Conservation (phyloP, 2,888 invertebrate genomes). For the Ecliptopera silaceata region DNA sequence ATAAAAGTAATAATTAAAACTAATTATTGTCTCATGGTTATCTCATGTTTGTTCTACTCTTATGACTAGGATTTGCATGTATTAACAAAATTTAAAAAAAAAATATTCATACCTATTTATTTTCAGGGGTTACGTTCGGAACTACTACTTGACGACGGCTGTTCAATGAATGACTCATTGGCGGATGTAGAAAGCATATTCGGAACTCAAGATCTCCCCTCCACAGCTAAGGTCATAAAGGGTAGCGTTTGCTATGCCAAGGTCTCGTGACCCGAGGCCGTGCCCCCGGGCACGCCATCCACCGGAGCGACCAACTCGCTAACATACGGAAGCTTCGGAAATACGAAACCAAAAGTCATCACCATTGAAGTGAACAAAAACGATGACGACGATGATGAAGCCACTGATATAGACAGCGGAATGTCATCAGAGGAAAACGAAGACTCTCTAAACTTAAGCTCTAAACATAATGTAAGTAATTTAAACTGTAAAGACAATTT, state of each 20-base stretch:
- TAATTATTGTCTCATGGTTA: too few species aligned
- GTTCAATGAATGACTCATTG: constrained; percentile 64
- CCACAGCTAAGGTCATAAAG: constrained; percentile 69
- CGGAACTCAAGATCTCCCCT: constrained; percentile 60
- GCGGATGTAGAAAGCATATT: constrained; percentile 66
- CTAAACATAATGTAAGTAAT: constrained; percentile 27
- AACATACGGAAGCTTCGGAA: constrained; percentile 71
- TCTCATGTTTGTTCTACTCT: too few species aligned
- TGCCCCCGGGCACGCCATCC: constrained; percentile 70
- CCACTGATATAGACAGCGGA: constrained; percentile 63
- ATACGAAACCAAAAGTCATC: constrained; percentile 53
- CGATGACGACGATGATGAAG: constrained; percentile 36
- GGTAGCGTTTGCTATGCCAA: constrained; percentile 57
- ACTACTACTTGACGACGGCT: constrained; percentile 67
- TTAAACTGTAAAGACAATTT: constrained; percentile 47
- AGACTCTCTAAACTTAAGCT: constrained; percentile 57
- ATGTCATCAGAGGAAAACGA: constrained; percentile 79
- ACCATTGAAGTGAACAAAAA: constrained; percentile 24
- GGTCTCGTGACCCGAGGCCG: constrained; percentile 77
- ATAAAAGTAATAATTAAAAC: too few species aligned
- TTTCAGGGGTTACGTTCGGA: constrained; percentile 72
- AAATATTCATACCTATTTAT: too few species aligned
- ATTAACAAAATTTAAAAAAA: too few species aligned
- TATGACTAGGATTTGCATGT: too few species aligned
- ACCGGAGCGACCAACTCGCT: constrained; percentile 47